Evolutionary conservation across 2,113 vertebrate genomes (phyloP).

Genomic region (Pampusana beccarii): DNA sequence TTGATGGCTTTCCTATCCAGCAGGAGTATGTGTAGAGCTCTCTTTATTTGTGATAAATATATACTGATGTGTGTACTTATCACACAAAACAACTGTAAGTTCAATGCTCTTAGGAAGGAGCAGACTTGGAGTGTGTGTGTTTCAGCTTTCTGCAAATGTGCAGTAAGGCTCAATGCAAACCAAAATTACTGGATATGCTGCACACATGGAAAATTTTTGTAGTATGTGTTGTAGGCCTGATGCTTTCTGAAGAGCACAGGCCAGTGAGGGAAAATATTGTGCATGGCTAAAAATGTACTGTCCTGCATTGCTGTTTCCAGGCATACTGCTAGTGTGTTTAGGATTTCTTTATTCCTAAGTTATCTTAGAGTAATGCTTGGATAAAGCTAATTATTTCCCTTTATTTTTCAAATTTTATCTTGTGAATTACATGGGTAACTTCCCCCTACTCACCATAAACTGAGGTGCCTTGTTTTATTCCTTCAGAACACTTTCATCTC

Average conservation of each 20-base stretch:
- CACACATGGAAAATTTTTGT: accelerated
- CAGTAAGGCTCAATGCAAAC: not conserved
- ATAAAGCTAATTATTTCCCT: not conserved
- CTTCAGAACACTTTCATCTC: not conserved
- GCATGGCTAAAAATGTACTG: not conserved
- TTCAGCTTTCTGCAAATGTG: not conserved
- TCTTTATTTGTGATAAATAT: not conserved
- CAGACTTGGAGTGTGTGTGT: accelerated
- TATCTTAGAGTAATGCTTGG: not conserved
- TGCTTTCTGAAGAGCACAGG: not conserved
- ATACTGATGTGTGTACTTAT: accelerated
- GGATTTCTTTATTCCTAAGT: not conserved
- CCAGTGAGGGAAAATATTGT: not conserved
- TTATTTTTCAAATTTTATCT: not conserved
- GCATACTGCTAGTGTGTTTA: not conserved
- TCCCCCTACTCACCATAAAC: not conserved
- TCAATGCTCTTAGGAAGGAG: not conserved
- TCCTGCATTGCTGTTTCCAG: not conserved
- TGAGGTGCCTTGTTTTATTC: not conserved
- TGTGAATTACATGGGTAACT: not conserved
- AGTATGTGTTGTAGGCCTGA: not conserved
- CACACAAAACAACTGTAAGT: too few relatives aligned
- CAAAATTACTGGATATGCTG: not conserved
- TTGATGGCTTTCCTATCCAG: not conserved
- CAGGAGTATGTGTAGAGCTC: not conserved